Conservation (phyloP, 2,888 invertebrate genomes). For the Drosophila emarginata region DNA sequence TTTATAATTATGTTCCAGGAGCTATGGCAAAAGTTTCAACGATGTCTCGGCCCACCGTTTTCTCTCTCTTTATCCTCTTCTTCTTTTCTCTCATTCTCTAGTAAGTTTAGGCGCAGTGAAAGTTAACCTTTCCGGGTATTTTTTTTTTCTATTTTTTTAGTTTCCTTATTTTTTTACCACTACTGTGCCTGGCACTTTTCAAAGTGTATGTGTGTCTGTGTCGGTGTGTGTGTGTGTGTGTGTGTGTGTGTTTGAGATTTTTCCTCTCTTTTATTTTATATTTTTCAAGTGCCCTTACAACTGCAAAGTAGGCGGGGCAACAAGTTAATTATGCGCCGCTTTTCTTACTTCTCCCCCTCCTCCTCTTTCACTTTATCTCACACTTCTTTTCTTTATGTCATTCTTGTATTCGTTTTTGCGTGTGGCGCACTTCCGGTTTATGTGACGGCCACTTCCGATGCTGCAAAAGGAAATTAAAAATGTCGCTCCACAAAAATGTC, state of each 20-base stretch:
- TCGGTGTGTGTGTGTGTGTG: neutral
- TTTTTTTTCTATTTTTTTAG: slow-evolving; percentile 17
- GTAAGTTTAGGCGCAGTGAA: slow-evolving; percentile 70
- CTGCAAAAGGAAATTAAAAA: slow-evolving; percentile 70
- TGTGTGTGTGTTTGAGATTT: neutral
- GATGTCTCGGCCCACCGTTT: slow-evolving; percentile 37
- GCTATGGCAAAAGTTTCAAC: slow-evolving; percentile 76
- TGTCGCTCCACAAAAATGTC: slow-evolving; percentile 52
- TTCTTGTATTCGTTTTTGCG: slow-evolving; percentile 38
- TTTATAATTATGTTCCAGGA: slow-evolving; percentile 75
- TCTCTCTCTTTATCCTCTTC: slow-evolving; percentile 47
- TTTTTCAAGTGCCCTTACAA: slow-evolving; percentile 44
- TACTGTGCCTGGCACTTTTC: slow-evolving; percentile 15
- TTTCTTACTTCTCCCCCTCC: neutral
- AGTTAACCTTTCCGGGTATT: slow-evolving; percentile 44
- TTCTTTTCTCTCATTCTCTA: slow-evolving; percentile 55
- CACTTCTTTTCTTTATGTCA: slow-evolving; percentile 28
- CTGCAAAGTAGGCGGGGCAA: slow-evolving; percentile 47
- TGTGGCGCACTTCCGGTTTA: slow-evolving; percentile 63
- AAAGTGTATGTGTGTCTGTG: slow-evolving; percentile 3
- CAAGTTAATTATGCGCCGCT: slow-evolving; percentile 71
- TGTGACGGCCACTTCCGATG: slow-evolving; percentile 62
- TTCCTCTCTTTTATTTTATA: slow-evolving; percentile 19
- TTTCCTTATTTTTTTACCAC: slow-evolving; percentile 12
- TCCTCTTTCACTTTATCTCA: neutral